Base-by-base conservation (phyloP, 1,140 invertebrate genomes). In the Papilio polytes region DNA sequence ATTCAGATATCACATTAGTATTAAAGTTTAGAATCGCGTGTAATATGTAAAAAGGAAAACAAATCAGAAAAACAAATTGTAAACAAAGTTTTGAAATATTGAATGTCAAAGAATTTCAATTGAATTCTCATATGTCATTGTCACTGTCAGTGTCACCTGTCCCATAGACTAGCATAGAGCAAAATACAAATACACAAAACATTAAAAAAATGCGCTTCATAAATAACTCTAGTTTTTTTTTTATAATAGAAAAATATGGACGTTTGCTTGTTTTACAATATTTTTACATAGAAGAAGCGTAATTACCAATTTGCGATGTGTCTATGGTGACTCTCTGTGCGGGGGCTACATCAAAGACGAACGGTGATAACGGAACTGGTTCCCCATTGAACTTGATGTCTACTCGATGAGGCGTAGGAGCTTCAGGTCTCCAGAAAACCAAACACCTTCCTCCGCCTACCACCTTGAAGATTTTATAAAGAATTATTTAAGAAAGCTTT, bases 311-410 rank as follows among this genome's bases (percentile, higher is more conserved):
- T 91, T 93, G 92, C 51, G 93, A 90, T 9, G 93, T 95, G 78
- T 95, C 93, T 80, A 95, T 93, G 46, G 89, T 92, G 53, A 94
- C 91, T 84, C 90, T 89, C 79, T 94, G 93, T 51, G 92, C 93
- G 36, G 93, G 91, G 15, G 92, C 90, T 44, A 94, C 92, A 70
- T 94, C 90, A 81, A 94, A 94, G 3, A 94, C 86, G 90, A 99
- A 98, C n/a, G 98, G 98, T 92, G 98, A 99, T 74, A 98, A 98
- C 86, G 97, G 97, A 20, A 99, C 98, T 80, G 98, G 98, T 95
- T 99, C 98, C 72, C 98, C 98, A 94, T 99, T 99, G 95, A 99
- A 99, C 95, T 99, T 99, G 82, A 99, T 99, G 95, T 99, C 99
- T 86, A 99, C 99, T 84, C 98, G 96, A 95, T 99, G 99, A 41